These are phyloP conservation scores for Cataglyphis rosenhaueri DNA, from an alignment of 2,888 invertebrate species.

Conservation along the genomic window DNA sequence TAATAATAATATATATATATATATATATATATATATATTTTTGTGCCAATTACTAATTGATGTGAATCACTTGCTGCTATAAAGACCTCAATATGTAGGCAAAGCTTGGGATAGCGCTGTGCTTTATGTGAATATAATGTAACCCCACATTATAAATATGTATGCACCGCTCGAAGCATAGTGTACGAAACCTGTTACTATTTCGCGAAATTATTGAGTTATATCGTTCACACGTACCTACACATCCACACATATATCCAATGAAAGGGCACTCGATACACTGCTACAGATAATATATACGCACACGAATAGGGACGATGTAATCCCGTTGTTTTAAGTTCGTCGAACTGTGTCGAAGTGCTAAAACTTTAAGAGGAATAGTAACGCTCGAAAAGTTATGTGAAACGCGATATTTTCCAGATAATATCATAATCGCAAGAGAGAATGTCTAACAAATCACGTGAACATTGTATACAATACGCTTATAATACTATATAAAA, in stretches of 20 bases:
- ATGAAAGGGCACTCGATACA: not conserved
- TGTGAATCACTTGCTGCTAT: conserved; percentile 6
- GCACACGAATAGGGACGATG: conserved; percentile 52
- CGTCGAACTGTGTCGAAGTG: conserved; percentile 5
- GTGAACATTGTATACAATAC: conserved; percentile 20
- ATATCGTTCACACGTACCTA: not conserved
- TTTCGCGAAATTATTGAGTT: conserved; percentile 38
- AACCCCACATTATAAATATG: conserved; percentile 27
- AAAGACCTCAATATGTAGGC: conserved; percentile 21
- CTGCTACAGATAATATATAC: not conserved
- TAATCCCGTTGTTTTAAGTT: conserved; percentile 37
- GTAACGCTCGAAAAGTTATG: conserved; percentile 56
- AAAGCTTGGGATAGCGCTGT: conserved; percentile 20
- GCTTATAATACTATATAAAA: no score
- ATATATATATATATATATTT: conserved; percentile 18
- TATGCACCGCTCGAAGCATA: not conserved
- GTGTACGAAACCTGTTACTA: not conserved
- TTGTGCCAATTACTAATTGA: conserved; percentile 32
- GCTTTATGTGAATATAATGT: conserved; percentile 43
- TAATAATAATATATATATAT: conserved; percentile 9
- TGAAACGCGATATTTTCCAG: conserved; percentile 46
- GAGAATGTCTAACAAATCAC: conserved; percentile 37
- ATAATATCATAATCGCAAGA: conserved; percentile 57
- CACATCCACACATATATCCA: not conserved
- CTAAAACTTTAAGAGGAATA: conserved; percentile 6